Base-by-base conservation (phyloP, 1,140 invertebrate genomes). In the Latrodectus geometricus region DNA sequence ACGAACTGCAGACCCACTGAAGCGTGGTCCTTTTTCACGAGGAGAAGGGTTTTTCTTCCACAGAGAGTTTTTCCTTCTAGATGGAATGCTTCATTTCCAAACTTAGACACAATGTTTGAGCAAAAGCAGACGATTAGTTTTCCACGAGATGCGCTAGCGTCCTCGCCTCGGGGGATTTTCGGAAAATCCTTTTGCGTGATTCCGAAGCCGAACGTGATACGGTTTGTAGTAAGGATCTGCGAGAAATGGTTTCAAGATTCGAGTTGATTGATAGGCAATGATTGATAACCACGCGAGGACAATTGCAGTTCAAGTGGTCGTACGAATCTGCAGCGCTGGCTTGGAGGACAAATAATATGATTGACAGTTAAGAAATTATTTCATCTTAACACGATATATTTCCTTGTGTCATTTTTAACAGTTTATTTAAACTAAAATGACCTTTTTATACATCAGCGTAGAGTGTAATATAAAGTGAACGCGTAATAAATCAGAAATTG, bases 1-100 rank as follows among this genome's bases (percentile, higher is more conserved):
- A 84, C 73, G 82, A 84, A 84, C 82, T 84, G 48, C 35, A 20
- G 56, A 56, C 74, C 82, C 82, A 68, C 56, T 84, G 82, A 48
- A 54, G 82, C 73, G 73, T 66, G 61, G 17, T 17, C 35, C n/a
- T 50, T 56, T 21, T 73, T 66, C 8, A 61, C 8, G 8, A 61
- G 11, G 54, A 61, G 11, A 17, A 61, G 54, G 17, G 17, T 11
- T 61, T 2, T 61, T 8, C 17, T 61, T 61, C 17, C 35, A 35
- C 1, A 35, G 35, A 61, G 20, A n/a, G n/a, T n/a, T 61, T 54
- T 35, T 70, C 35, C 23, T 73, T 50, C 70, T 48, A 9, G 70
- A 73, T 49, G 82, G 82, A 84, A 84, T 84, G 81, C 49, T 12
- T 49, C 49, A 56, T 35, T 21, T 20, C 68, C 17, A 61, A 61